Base-by-base conservation (phyloP, 2,888 invertebrate species). In the Volucella inflata region DNA sequence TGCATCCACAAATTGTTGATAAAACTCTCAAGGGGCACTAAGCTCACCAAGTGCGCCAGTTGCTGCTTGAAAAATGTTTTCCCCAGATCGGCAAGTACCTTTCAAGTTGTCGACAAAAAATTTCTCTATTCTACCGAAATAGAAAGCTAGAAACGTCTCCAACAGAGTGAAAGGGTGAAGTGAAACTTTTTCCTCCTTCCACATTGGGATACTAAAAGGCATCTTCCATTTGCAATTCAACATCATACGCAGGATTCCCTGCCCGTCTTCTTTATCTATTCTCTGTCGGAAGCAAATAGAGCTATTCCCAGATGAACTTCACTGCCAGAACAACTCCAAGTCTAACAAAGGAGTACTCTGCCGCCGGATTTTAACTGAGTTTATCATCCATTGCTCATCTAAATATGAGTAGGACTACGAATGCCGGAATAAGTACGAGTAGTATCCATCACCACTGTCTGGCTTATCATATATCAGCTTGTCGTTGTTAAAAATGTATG, bases 281-380 rank as follows among this genome's bases (percentile, higher is more conserved):
- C 16, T 44, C 38, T 53, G 51, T 12, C 16, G 44, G 67, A 60
- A 53, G 62, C 50, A 76, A 81, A 76, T 70, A 70, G 64, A 77
- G 17, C 70, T 77, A 70, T 70, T 55, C 77, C 40, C 40, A 70
- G 68, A 81, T 70, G 70, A 64, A 76, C 75, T 76, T 74, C 10
- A 17, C 44, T n/a, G 3, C 10, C 44, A 44, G 12, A 44, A 44
- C 8, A 3, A 2, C 44, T 30, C n/a, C 30, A 46, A 14, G 10
- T 17, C 10, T 14, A 17, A 17, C 60, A 44, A 48, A 68, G 50
- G 64, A 60, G 68, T 70, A 36, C 46, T 48, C 2, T 36, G 30
- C 2, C 38, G 36, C 44, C 10, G 44, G 38, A 64, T 64, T 76
- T 59, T 55, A 71, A 76, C 64, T 65, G 9, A 42, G 62, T 76